Evolutionary conservation across 2,797 vertebrate genomes (phyloP), one percentile per base, ranked within the genome.

Genomic region (Phoeniculus purpureus): DNA sequence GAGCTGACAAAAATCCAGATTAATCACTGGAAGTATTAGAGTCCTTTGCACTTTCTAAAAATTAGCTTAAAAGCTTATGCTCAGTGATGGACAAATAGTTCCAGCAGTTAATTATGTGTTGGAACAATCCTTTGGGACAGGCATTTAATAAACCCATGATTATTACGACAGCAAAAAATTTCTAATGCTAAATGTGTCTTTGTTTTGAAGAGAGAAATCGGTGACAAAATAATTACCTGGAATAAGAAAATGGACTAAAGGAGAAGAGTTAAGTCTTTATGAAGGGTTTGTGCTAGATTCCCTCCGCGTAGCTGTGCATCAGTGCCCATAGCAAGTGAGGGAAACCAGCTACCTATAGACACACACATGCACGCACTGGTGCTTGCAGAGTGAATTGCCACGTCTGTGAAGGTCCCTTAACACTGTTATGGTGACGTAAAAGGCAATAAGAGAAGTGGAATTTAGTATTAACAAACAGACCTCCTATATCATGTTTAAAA

Each of bases 1-100:
- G 80, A 86, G n/a, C 31, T 92, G 91, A 94, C 81, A 84, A 92
- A 95, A 90, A 88, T 84, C 67, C 87, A 88, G 67, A 67, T 77
- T 88, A 91, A 77, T 71, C 7, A 5, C 27, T 84, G 66, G 16
- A 74, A 54, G n/a, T 65, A 79, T 85, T 86, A 79, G 54, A 71
- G 79, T 71, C 29, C 37, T 79, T 84, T 77, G 17, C 31, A 61
- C 29, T 84, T 90, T 66, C 83, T 88, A 91, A 95, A 37, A 93
- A 90, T 84, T 80, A 91, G 71, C 62, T 86, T 86, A 76, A 85
- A 93, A 71, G 19, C 65, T 81, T 90, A 76, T 7, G 67, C n/a
- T 87, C 1, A 0, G 19, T 74, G 47, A 66, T 71, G 61, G 54
- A 79, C 71, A 90, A 91, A 81, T 37, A 76, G 47, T 71, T 82